These are phyloP conservation scores for Etheostoma spectabile DNA, from an alignment of 2,113 vertebrate species.

Conservation along the genomic window DNA sequence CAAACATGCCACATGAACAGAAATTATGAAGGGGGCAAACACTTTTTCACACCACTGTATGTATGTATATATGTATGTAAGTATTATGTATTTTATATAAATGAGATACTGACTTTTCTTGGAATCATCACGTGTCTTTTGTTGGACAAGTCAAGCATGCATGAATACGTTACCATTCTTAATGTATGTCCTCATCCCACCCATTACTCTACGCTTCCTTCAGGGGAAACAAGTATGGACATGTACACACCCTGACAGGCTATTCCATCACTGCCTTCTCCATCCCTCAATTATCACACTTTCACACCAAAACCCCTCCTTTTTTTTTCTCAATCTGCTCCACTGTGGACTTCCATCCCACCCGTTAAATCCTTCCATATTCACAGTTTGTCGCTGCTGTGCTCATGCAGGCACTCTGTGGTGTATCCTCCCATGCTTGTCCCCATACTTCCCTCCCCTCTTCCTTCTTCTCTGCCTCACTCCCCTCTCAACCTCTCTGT, in stretches of 20 bases:
- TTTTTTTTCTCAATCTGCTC: constrained; percentile 38
- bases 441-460: constrained; percentile 26
- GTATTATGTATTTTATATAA: constrained; percentile 16
- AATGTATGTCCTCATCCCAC: constrained; percentile 48
- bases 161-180: constrained; percentile 48
- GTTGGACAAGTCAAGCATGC: constrained; percentile 42
- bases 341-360: constrained; percentile 21
- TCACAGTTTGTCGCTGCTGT: constrained; percentile 92
- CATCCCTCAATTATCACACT: constrained; percentile 38
- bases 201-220: constrained; percentile 23
- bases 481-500: constrained; percentile 57
- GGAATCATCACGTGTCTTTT: constrained; percentile 21
- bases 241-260: constrained; percentile 40
- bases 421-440: constrained; percentile 48
- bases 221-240: constrained; percentile 19
- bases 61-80: background rate
- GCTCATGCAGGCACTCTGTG: constrained; percentile 78
- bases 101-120: constrained; percentile 46
- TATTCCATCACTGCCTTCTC: constrained; percentile 17
- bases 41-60: background rate
- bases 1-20: no score
- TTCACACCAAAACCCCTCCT: constrained; percentile 37
- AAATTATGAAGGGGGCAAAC: no score
- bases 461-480: constrained; percentile 43
- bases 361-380: constrained; percentile 74